Base-by-base conservation (phyloP, 2,797 vertebrate genomes). In the Bradypodion ventrale region DNA sequence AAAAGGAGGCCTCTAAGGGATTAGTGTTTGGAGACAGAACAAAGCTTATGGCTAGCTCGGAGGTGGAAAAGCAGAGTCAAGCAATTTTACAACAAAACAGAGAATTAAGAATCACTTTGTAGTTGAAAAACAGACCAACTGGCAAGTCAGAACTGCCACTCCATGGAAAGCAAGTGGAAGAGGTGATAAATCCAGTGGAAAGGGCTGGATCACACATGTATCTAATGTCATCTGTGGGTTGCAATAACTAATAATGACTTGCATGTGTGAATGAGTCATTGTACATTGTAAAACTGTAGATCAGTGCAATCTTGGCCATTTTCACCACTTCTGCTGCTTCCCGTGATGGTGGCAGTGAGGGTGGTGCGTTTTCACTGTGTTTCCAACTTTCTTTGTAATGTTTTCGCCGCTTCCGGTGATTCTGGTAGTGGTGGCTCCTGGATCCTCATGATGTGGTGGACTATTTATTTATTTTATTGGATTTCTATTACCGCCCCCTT, bases 21-120 rank as follows among this genome's bases (percentile, higher is more conserved):
- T 60, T 85, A 46, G 81, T 75, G 87, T 66, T 90, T 78, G 35
- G 89, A 93, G 85, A 70, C 21, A 82, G 35, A 70, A 85, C 88
- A 85, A 15, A 80, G 60, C 87, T 90, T 87, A 87, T 86, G 32
- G 74, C 72, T 92, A 92, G 80, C 88, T 80, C 77, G 66, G 86
- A 92, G 19, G 81, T 83, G 85, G 72, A 89, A 91, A 89, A 87
- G 40, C 68, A 81, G 84, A 74, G 62, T 84, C 84, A 88, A 81
- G 83, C 91, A 89, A 90, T 62, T 59, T 63, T 56, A 82, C 78
- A 83, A 91, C 87, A 63, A 89, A 80, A 23, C 65, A 89, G 85
- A 27, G 44, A 82, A 91, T 63, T 0, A 7, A 89, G 92, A 87
- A 78, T 85, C 90, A 63, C 25, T 78, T 87, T 29, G 5, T 83